These are phyloP conservation scores for Neopipo cinnamomea DNA, from an alignment of 2,113 vertebrate genomes.

Conservation along the genomic window DNA sequence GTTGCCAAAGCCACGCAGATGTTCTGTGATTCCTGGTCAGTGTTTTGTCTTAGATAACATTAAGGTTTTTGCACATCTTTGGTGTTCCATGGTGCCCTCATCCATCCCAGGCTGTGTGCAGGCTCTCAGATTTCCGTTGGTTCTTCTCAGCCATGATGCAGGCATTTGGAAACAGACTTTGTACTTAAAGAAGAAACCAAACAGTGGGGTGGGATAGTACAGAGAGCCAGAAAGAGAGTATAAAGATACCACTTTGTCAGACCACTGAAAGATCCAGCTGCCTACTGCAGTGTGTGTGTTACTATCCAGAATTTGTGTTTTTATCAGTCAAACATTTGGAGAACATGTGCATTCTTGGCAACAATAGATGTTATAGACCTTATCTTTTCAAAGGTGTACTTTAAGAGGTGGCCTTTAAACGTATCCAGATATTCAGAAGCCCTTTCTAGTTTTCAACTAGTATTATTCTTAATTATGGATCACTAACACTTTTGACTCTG, in stretches of 20 bases:
- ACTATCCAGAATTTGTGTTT: neutral
- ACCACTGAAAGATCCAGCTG: neutral
- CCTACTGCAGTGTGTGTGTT: neutral
- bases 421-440: neutral
- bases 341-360: neutral
- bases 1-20: neutral
- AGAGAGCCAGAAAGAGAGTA: neutral
- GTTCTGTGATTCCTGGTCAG: neutral
- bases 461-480: neutral
- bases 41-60: neutral
- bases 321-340: neutral
- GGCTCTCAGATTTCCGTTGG: neutral
- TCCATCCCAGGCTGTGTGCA: neutral
- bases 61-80: neutral
- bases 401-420: neutral
- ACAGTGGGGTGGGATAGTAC: neutral
- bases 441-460: rapidly evolving
- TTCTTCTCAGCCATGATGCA: neutral
- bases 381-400: neutral
- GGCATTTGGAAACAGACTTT: neutral
- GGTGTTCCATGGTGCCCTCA: neutral
- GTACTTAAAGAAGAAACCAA: neutral
- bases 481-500: neutral
- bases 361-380: neutral
- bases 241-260: neutral